Evolutionary conservation across 2,797 vertebrate species (phyloP).

Genomic region (Nannoperca australis): DNA sequence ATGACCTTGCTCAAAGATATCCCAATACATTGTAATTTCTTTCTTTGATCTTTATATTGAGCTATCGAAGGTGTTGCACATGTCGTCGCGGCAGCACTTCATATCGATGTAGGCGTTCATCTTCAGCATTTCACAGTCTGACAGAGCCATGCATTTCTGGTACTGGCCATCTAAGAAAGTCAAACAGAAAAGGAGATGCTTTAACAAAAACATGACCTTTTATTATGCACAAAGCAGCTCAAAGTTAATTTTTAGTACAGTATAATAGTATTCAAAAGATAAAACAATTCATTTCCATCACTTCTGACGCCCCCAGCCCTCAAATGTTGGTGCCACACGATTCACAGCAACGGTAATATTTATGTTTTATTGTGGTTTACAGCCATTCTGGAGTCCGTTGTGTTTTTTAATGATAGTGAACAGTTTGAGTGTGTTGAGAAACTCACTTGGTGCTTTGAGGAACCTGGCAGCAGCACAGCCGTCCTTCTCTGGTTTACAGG

Average conservation of each 20-base stretch:
- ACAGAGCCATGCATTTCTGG: slow-evolving; percentile 82
- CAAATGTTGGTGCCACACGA: background rate
- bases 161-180: slow-evolving; percentile 69
- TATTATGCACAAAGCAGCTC: background rate
- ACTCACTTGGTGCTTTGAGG: slow-evolving; percentile 77
- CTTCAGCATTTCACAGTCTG: slow-evolving; percentile 76
- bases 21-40: background rate
- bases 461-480: slow-evolving; percentile 76
- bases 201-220: background rate
- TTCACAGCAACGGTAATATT: background rate
- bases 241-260: background rate
- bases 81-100: slow-evolving; percentile 76
- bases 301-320: accelerated
- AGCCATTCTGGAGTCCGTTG: background rate
- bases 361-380: background rate
- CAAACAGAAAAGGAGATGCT: background rate
- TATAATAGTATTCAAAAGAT: background rate
- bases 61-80: slow-evolving; percentile 79
- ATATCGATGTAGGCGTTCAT: slow-evolving; percentile 75
- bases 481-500: slow-evolving; percentile 73
- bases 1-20: background rate
- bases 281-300: background rate
- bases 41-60: background rate
- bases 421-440: background rate
- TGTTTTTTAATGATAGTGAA: background rate